These are phyloP conservation scores for Cosmopolites sordidus DNA, from an alignment of 2,888 invertebrate species.

Conservation along the genomic window DNA sequence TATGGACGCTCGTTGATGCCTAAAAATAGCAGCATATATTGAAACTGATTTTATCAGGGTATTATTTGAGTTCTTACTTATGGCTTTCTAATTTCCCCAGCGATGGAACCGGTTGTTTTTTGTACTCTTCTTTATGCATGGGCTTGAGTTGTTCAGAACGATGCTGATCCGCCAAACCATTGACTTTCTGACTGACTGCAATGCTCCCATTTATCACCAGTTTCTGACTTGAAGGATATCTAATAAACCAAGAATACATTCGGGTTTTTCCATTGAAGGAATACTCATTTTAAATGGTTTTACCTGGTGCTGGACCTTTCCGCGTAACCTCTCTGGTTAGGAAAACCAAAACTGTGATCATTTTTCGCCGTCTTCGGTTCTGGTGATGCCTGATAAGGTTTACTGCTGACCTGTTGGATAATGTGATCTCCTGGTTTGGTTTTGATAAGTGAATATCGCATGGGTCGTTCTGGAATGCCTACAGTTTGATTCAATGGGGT, in stretches of 20 bases:
- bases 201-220: slow-evolving; percentile 49
- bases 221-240: slow-evolving; percentile 49
- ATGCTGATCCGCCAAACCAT: slow-evolving; percentile 41
- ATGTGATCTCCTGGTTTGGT: slow-evolving; percentile 38
- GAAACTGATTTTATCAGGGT: too few species aligned
- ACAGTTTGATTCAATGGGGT: slow-evolving; percentile 34
- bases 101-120: slow-evolving; percentile 16
- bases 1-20: slow-evolving; percentile 42
- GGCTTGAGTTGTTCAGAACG: slow-evolving; percentile 43
- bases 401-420: slow-evolving; percentile 40
- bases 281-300: not conserved
- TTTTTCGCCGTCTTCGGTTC: slow-evolving; percentile 28
- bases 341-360: slow-evolving; percentile 33
- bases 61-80: slow-evolving; percentile 6
- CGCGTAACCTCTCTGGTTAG: slow-evolving; percentile 42
- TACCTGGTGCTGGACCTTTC: slow-evolving; percentile 49
- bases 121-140: slow-evolving; percentile 29
- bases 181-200: slow-evolving; percentile 46
- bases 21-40: not conserved
- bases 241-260: slow-evolving; percentile 7
- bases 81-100: slow-evolving; percentile 23
- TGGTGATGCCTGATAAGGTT: slow-evolving; percentile 31
- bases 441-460: slow-evolving; percentile 36
- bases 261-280: not conserved
- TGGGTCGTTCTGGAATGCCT: slow-evolving; percentile 35